These are phyloP conservation scores for Python bivittatus DNA, from an alignment of 2,113 vertebrate genomes.

Conservation along the genomic window DNA sequence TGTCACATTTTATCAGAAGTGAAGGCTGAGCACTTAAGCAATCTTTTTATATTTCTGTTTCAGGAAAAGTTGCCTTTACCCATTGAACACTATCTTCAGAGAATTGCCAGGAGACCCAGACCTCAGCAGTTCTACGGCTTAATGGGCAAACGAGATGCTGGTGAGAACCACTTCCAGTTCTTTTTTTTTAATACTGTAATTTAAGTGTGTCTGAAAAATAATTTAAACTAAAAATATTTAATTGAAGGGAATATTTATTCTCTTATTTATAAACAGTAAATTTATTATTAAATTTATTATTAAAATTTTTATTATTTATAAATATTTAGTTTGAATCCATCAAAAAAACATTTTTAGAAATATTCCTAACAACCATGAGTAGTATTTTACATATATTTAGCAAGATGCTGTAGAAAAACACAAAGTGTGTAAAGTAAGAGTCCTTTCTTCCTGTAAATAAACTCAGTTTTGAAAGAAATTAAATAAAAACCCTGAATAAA, in stretches of 20 bases:
- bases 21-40: neutral
- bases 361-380: neutral
- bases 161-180: slow-evolving; percentile 71
- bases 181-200: neutral
- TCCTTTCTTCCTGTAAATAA: neutral
- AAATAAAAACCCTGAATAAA: neutral
- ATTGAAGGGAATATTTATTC: neutral
- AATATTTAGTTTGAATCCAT: neutral
- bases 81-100: slow-evolving; percentile 88
- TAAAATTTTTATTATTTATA: neutral
- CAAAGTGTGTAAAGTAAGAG: neutral
- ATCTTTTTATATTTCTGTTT: slow-evolving; percentile 26
- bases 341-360: neutral
- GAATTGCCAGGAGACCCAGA: slow-evolving; percentile 92
- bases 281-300: neutral
- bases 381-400: neutral
- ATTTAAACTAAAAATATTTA: neutral
- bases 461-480: neutral
- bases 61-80: slow-evolving; percentile 76
- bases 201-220: too few relatives aligned
- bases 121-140: slow-evolving; percentile 94
- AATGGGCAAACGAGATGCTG: slow-evolving; percentile 93
- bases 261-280: neutral
- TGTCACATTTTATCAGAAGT: neutral
- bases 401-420: neutral